Conservation (phyloP, 2,113 vertebrate genomes). For the Notothenia rossii region DNA sequence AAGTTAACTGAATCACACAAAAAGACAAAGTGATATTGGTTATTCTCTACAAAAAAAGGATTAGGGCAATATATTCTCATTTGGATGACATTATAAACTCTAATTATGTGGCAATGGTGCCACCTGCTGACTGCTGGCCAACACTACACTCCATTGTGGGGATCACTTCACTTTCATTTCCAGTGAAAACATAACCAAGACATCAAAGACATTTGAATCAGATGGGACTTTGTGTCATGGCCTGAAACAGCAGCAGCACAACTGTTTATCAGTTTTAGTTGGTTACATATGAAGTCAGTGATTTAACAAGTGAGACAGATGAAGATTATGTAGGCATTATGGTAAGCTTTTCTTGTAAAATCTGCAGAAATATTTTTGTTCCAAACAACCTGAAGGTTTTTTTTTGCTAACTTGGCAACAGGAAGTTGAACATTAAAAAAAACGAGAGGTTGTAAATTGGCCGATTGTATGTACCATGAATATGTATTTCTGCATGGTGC, state of each 20-base stretch:
- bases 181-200: slow-evolving; percentile 33
- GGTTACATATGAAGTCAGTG: neutral
- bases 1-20: slow-evolving; percentile 86
- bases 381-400: too few relatives aligned
- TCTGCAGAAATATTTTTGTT: too few relatives aligned
- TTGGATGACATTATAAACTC: neutral
- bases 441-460: too few relatives aligned
- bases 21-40: neutral
- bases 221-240: neutral
- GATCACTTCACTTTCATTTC: neutral
- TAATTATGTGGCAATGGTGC: slow-evolving; percentile 25
- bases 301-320: neutral
- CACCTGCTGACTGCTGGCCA: slow-evolving; percentile 53
- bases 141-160: neutral
- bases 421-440: too few relatives aligned
- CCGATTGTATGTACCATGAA: too few relatives aligned
- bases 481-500: too few relatives aligned
- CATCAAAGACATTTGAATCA: neutral
- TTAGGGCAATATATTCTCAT: neutral
- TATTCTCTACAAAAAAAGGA: too few relatives aligned
- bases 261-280: neutral
- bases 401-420: too few relatives aligned
- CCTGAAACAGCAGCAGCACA: neutral
- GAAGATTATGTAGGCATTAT: neutral
- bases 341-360: neutral